Evolutionary conservation across 2,888 invertebrate genomes (phyloP).

Genomic region (Pyrochroa serraticornis): DNA sequence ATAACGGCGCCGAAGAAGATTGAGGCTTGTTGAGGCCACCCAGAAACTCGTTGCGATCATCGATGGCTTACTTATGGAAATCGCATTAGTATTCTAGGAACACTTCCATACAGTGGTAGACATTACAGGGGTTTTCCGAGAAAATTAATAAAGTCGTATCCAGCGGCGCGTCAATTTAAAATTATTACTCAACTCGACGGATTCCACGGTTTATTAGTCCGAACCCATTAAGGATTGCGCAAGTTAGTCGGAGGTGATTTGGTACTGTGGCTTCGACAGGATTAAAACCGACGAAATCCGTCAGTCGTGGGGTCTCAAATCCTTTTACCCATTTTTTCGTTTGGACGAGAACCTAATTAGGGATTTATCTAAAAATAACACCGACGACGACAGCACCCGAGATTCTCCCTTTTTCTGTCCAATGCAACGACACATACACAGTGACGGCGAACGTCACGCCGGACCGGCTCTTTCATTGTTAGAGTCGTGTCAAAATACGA

Average conservation of each 20-base stretch:
- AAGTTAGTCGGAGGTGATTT: too few relatives aligned
- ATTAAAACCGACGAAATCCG: too few relatives aligned
- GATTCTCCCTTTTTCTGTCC: constrained; percentile 1
- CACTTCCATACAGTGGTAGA: neutral
- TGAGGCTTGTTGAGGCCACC: constrained; percentile 1
- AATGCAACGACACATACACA: constrained; percentile 1
- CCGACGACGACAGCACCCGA: constrained; percentile 8
- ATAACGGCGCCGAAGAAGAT: too few relatives aligned
- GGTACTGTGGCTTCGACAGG: too few relatives aligned
- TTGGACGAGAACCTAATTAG: too few relatives aligned
- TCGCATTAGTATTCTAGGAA: neutral
- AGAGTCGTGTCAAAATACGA: neutral
- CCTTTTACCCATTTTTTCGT: too few relatives aligned
- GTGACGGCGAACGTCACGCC: neutral
- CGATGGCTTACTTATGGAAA: neutral
- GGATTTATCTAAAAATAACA: neutral
- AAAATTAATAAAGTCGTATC: constrained; percentile 22
- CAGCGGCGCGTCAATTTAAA: constrained; percentile 24
- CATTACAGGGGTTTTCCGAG: constrained; percentile 4
- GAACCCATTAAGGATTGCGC: neutral
- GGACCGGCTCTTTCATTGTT: too few relatives aligned
- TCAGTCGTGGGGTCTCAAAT: too few relatives aligned
- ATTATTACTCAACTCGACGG: constrained; percentile 8
- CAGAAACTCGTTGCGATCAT: constrained; percentile 9
- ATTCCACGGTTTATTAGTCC: constrained; percentile 2